Evolutionary conservation across 1,140 invertebrate genomes (phyloP), one percentile per base, ranked within the genome.

Genomic region (Neodiprion pinetum): DNA sequence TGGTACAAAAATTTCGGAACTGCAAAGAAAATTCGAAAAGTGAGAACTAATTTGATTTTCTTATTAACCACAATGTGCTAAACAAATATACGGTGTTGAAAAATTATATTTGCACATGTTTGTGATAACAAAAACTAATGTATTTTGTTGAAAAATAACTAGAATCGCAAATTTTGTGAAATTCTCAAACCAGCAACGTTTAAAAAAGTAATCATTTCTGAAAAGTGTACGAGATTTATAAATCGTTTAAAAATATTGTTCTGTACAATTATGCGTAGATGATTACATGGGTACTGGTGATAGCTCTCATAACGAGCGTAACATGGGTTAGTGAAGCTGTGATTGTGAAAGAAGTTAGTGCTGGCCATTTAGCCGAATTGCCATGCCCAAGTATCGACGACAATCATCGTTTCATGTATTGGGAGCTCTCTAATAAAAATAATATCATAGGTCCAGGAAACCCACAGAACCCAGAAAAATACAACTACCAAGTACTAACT

Each of bases 401-500:
- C 77, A 78, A 90, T 74, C 92, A 93, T 84, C 90, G 91, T 79
- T 93, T 93, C 78, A 90, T 92, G 88, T 93, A 93, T 81, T 93
- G 93, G 93, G 87, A 93, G 79, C 82, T 93, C 72, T 89, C 87
- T 70, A 87, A 90, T 73, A 88, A 90, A 72, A 87, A 89, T 77
- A 76, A 81, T 40, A 85, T 93, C 21, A 91, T 93, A 74, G 91
- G 92, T 7, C 92, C 93, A 61, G 91, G 90, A 61, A 93, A 92
- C 88, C 75, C 83, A 48, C 86, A 90, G 76, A 89, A 93, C 86
- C 84, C 87, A 75, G 87, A 87, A 9, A 93, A 93, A 88, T 93
- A 92, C 80, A 93, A 93, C 81, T 93, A 93, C 86, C 91, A 93
- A 86, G 91, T 93, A 5, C 85, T 93, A 50, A 92, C 92, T 68